These are phyloP conservation scores for Molossus molossus DNA, from an alignment of 2,797 vertebrate species.

Conservation along the genomic window DNA sequence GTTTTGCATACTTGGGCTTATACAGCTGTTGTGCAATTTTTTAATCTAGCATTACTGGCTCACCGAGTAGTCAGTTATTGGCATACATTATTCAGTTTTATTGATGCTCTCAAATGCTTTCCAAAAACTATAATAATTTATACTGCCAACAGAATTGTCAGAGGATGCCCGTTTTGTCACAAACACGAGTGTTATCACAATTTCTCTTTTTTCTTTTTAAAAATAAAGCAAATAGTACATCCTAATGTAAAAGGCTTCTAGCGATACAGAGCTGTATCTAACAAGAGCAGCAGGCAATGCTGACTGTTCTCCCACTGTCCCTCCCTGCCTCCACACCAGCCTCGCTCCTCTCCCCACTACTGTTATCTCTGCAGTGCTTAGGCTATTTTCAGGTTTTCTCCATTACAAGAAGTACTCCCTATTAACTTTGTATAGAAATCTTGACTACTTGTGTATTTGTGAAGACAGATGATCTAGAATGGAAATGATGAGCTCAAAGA, in stretches of 20 bases:
- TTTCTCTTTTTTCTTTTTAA: neutral
- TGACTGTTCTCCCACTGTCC: neutral
- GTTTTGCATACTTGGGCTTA: neutral
- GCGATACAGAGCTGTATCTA: neutral
- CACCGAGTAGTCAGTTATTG: neutral
- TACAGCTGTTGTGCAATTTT: neutral
- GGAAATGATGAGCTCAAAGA: neutral
- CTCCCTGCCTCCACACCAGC: neutral
- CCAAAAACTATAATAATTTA: neutral
- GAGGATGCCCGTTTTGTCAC: neutral
- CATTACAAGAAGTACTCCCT: neutral
- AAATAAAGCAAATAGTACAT: neutral
- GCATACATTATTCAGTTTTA: neutral
- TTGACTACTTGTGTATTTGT: neutral
- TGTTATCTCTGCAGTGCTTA: neutral
- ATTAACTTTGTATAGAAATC: neutral
- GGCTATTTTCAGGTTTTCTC: neutral
- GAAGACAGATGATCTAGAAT: neutral
- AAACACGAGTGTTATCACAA: neutral
- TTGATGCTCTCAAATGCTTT: neutral
- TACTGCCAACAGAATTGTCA: slow-evolving; percentile 25
- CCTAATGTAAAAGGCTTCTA: neutral
- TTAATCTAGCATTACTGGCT: neutral
- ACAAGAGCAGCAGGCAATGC: neutral
- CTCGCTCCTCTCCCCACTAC: neutral